Base-by-base conservation (phyloP, 2,888 invertebrate genomes). In the Platycnemis pennipes region DNA sequence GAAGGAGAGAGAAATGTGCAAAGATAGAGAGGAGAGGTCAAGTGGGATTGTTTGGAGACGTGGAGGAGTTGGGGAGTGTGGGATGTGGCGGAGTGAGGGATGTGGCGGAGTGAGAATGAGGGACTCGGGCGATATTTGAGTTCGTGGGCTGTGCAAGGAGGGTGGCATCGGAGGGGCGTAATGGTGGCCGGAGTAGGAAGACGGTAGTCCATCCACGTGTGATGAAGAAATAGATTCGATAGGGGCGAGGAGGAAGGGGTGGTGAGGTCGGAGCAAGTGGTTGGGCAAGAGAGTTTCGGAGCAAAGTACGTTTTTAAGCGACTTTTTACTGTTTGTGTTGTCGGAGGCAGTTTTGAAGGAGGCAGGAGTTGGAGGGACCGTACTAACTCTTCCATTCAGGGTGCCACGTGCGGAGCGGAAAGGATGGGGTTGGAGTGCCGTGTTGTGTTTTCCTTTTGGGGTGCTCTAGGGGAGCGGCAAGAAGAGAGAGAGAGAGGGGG, bases 11-110 rank as follows among this genome's bases (percentile, higher is more conserved):
- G 63, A 63, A 63, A 63, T 63, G n/a, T 63, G 26, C 63, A 77
- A 77, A 77, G 77, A 31, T 77, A 77, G 77, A 37, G 77, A 13
- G 53, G n/a, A 63, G 63, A 63, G 63, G 42, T 63, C 91, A 91
- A 91, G 53, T 63, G 91, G 56, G 42, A 91, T 63, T 91, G 91
- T 91, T 91, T 91, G 63, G 44, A 77, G 77, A 63, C n/a, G 53
- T 16, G 42, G 4, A 86, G 5, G n/a, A 63, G 63, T 63, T 22
- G 63, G 4, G 19, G 49, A 19, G n/a, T n/a, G n/a, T n/a, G 46
- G 19, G 49, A 49, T 49, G 46, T 5, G n/a, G 8, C 22, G 3
- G 26, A 26, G 26, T 63, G 26, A 7, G 3, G n/a, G 26, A 37
- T 63, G 63, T 63, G 19, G n/a, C 22, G 77, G 37, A 37, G 31